Percentiles rank a stretch among this genome's conserved stretches.
Conservation (phyloP, 1,140 invertebrate species). For the Telenomus remus region DNA sequence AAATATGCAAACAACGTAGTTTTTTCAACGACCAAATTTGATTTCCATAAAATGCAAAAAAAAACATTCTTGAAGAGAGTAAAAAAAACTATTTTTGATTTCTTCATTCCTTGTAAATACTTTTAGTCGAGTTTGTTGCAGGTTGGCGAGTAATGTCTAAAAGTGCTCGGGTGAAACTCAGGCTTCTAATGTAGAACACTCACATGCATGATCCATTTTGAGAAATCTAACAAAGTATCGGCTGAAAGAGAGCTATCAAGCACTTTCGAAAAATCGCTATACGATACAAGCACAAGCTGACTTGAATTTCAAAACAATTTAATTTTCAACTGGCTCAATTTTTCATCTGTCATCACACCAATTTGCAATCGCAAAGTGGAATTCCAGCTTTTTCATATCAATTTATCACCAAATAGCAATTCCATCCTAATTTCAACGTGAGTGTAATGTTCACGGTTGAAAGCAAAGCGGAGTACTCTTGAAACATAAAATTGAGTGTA, state of each 20-base stretch:
- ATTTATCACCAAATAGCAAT: no score
- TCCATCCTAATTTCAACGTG: no score
- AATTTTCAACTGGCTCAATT: not conserved
- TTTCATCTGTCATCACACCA: no score
- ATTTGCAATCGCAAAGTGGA: no score
- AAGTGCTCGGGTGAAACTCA: conserved; percentile 31
- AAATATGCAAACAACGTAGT: conserved; percentile 12
- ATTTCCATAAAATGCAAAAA: no score
- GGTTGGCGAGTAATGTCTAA: conserved; percentile 22
- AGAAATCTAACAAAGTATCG: conserved; percentile 39
- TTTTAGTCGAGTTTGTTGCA: conserved; percentile 49
- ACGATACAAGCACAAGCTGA: conserved; percentile 16
- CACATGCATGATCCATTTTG: conserved; percentile 50
- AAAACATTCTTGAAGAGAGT: no score
- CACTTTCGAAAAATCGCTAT: conserved; percentile 29
- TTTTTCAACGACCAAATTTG: no score
- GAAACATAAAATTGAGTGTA: not conserved
- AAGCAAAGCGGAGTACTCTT: not conserved
- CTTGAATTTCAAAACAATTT: conserved; percentile 1
- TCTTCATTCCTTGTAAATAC: conserved; percentile 23
- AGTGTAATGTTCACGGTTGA: no score
- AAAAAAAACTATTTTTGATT: no score
- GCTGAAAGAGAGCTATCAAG: conserved; percentile 30
- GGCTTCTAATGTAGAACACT: conserved; percentile 52
- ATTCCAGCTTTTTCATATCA: no score